Base-by-base conservation (phyloP, 2,113 vertebrate species). In the Coptodon bakossiorum region DNA sequence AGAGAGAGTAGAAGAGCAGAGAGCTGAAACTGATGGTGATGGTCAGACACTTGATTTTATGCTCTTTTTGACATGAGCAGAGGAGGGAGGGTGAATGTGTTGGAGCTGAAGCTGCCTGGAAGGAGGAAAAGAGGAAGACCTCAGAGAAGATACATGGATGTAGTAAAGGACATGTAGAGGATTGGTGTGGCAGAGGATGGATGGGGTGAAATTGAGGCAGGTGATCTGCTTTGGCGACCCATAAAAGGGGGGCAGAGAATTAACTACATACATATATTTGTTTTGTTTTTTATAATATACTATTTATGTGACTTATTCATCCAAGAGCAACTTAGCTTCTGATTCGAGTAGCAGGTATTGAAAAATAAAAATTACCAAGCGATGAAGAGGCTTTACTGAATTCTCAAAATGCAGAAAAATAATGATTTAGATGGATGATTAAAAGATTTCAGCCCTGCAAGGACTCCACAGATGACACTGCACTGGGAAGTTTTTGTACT, bases 11-110 rank as follows among this genome's bases (percentile, higher is more conserved):
- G 52, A 54, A 54, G 52, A 54, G n/a, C 0, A 54, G 52, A 54
- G 52, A 22, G 52, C n/a, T 54, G n/a, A 54, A 54, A 54, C 52
- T 6, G 52, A 54, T 54, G 52, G 52, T 1, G 52, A n/a, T 54
- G 5, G 52, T 54, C 52, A 54, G 52, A 22, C 10, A 54, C 0
- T n/a, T 54, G 52, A 54, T 0, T 54, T 22, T 54, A 54, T 54
- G 1, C 6, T 54, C 52, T 0, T 54, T 54, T 56, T 27, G 54
- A 27, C 54, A 14, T 56, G 54, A 27, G 54, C 54, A 56, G 54
- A 14, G 6, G 54, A 56, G 12, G 54, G 12, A 56, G 54, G 22
- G 11, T 56, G 22, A 27, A 56, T 56, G 54, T 27, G 54, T 56
- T 56, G 54, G 4, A 27, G 54, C 54, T 14, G 6, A 56, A 56